These are phyloP conservation scores for Homalodisca vitripennis DNA, from an alignment of 1,140 invertebrate genomes.

Conservation along the genomic window DNA sequence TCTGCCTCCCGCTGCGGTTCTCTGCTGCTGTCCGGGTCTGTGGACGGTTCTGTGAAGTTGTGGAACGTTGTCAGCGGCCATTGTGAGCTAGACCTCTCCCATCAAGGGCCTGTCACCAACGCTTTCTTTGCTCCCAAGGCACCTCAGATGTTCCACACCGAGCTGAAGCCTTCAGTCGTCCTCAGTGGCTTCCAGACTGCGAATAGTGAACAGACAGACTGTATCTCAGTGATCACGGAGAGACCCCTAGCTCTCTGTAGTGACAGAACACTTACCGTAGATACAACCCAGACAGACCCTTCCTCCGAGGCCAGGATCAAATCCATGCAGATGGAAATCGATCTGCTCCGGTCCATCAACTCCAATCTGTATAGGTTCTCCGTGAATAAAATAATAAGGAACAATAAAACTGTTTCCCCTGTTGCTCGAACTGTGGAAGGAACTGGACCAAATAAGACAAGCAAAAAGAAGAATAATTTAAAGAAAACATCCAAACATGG, in stretches of 20 bases:
- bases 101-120: constrained; percentile 73
- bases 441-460: no score
- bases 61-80: constrained; percentile 79
- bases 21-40: constrained; percentile 69
- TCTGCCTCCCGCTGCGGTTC: constrained; percentile 67
- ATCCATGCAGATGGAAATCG: background rate
- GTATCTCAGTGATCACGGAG: background rate
- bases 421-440: no score
- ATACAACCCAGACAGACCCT: background rate
- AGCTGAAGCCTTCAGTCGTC: constrained; percentile 20
- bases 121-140: constrained; percentile 52
- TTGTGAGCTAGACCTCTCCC: constrained; percentile 63
- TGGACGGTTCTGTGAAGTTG: constrained; percentile 68
- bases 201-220: background rate
- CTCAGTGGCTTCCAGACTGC: constrained; percentile 19
- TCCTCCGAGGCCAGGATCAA: background rate
- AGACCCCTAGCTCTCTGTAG: background rate
- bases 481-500: no score
- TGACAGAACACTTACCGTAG: background rate
- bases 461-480: no score
- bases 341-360: background rate
- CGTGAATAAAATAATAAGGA: background rate
- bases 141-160: constrained; percentile 28
- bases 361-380: constrained; percentile 11
- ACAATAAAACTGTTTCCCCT: no score